Base-by-base conservation (phyloP, 2,888 invertebrate genomes). In the Aphidoletes aphidimyza region DNA sequence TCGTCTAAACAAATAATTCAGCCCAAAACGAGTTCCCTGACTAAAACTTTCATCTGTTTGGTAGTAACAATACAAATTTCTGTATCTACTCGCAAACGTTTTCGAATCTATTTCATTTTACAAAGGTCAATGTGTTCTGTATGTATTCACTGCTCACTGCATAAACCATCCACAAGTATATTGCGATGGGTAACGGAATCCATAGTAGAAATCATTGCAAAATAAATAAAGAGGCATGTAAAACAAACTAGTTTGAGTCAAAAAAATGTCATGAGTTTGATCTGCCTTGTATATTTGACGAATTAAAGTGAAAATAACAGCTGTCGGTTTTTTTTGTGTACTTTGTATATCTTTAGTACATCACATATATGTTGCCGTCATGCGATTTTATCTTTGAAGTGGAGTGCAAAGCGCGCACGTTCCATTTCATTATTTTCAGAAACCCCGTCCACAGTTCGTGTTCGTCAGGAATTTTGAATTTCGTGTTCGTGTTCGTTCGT, bases 301-400 rank as follows among this genome's bases (percentile, higher is more conserved):
- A 22, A 54, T 54, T 54, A 54, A 54, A 54, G 22, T 54, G 54
- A 54, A 54, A 54, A 54, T 54, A 54, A 54, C 54, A 54, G 54
- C n/a, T 54, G 54, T 54, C 22, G 22, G 54, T 39, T 54, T 54
- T 54, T 54, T 54, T 54, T 11, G 5, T 39, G 22, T 22, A 54
- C 54, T n/a, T n/a, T n/a, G n/a, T n/a, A 22, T 54, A 54, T 54
- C 54, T 54, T 54, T 54, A 17, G 47, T 19, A 22, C 22, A 54
- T 54, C 54, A 54, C 22, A 22, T 54, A 54, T 5, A 22, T 54
- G 54, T 22, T 54, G 54, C 22, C 22, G n/a, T 54, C 54, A 54
- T 54, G 54, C 5, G 54, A 54, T 22, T 54, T 54, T 22, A n/a
- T 22, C 22, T 6, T 22, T 47, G 47, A 47, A 47, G 17, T 47